These are phyloP conservation scores for Tympanoctomys barrerae DNA, from an alignment of 2,797 vertebrate genomes.

Conservation along the genomic window DNA sequence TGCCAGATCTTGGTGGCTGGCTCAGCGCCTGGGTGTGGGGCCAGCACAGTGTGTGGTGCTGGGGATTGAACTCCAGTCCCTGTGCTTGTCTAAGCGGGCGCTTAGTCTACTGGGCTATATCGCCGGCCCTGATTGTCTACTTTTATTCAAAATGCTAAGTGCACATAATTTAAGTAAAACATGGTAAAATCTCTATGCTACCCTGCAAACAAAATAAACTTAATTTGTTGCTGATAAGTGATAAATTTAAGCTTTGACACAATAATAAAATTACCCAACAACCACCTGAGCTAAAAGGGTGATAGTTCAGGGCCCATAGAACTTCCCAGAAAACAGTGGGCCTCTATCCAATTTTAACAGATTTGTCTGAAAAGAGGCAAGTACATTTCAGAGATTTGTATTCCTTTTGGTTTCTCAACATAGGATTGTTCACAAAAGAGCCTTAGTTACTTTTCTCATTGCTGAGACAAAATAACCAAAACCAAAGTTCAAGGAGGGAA, in stretches of 20 bases:
- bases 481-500: not conserved
- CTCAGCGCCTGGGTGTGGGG: no score
- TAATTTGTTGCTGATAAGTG: not conserved
- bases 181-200: not conserved
- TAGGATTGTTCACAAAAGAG: not conserved
- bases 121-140: not conserved
- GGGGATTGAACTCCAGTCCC: no score
- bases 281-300: not conserved
- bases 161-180: not conserved
- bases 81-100: no score
- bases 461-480: not conserved
- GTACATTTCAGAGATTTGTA: slow-evolving; percentile 13
- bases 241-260: slow-evolving; percentile 12
- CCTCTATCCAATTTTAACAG: not conserved
- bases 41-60: no score
- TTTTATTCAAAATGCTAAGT: slow-evolving; percentile 25
- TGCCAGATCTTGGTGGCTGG: no score
- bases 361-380: not conserved
- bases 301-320: not conserved
- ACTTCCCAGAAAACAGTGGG: not conserved
- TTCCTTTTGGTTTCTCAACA: not conserved
- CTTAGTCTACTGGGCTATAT: no score
- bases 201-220: not conserved
- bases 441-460: not conserved
- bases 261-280: slow-evolving; percentile 6